Evolutionary conservation across 2,113 vertebrate genomes (phyloP).

Genomic region (Cygnus buccinator): DNA sequence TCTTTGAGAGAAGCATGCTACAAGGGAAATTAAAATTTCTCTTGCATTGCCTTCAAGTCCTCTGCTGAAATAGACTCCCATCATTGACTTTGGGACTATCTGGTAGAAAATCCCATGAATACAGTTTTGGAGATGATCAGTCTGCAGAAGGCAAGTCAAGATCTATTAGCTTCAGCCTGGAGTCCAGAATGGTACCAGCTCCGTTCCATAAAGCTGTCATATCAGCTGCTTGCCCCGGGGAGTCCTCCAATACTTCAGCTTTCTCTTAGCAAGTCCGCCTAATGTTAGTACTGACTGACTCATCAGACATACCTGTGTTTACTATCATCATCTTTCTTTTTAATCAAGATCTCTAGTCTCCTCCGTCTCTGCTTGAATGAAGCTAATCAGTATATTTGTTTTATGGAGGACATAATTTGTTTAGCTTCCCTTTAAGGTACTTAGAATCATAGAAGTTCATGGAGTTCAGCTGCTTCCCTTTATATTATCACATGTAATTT

Average conservation of each 20-base stretch:
- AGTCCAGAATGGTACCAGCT: not conserved
- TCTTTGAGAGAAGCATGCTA: not conserved
- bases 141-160: not conserved
- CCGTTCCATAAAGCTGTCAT: not conserved
- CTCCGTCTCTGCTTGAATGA: not conserved
- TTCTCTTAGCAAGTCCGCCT: not conserved
- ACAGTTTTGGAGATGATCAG: not conserved
- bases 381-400: not conserved
- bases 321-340: not conserved
- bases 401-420: not conserved
- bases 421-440: not conserved
- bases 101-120: not conserved
- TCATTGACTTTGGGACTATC: not conserved
- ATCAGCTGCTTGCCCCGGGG: not conserved
- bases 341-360: not conserved
- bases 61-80: not conserved
- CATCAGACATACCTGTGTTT: not conserved
- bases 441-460: not conserved
- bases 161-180: not conserved
- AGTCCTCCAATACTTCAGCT: not conserved
- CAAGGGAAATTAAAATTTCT: not conserved
- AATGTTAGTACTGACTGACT: not conserved
- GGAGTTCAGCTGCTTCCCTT: not conserved
- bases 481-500: not conserved
- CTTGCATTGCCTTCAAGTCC: not conserved